Evolutionary conservation across 1,140 invertebrate species (phyloP).

Genomic region (Bombus superbus): DNA sequence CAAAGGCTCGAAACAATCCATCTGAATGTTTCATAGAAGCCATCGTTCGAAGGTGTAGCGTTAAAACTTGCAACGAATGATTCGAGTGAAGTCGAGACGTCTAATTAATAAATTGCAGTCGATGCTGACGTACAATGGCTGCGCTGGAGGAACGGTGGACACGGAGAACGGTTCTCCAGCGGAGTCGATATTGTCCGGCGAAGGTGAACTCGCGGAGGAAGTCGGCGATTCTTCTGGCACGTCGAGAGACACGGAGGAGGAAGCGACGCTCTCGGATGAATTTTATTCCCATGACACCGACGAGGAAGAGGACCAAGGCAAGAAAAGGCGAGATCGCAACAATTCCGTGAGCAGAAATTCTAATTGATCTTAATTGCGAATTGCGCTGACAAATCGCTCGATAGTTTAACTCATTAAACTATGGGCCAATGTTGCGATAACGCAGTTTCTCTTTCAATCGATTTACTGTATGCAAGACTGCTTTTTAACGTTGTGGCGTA

Average conservation of each 20-base stretch:
- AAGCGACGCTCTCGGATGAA: constrained; percentile 77
- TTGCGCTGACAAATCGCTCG: neutral
- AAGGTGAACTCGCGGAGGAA: constrained; percentile 75
- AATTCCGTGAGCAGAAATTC: constrained; percentile 62
- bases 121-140: constrained; percentile 75
- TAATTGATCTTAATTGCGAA: neutral
- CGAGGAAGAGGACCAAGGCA: constrained; percentile 76
- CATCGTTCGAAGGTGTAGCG: neutral
- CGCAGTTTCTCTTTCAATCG: neutral
- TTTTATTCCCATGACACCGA: constrained; percentile 80
- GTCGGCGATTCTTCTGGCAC: constrained; percentile 75
- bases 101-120: constrained; percentile 68
- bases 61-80: constrained; percentile 7
- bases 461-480: neutral
- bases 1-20: neutral
- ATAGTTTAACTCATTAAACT: neutral
- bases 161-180: constrained; percentile 75
- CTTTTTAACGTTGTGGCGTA: neutral
- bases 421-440: too few species aligned
- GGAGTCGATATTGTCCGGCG: constrained; percentile 74
- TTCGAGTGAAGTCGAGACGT: neutral
- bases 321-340: constrained; percentile 61
- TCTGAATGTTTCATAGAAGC: neutral
- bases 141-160: constrained; percentile 61
- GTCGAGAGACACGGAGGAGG: constrained; percentile 75